phyloP scores from a whole-genome alignment of 2,797 vertebrate genomes.

The Thalassophryne amazonica region DNA sequence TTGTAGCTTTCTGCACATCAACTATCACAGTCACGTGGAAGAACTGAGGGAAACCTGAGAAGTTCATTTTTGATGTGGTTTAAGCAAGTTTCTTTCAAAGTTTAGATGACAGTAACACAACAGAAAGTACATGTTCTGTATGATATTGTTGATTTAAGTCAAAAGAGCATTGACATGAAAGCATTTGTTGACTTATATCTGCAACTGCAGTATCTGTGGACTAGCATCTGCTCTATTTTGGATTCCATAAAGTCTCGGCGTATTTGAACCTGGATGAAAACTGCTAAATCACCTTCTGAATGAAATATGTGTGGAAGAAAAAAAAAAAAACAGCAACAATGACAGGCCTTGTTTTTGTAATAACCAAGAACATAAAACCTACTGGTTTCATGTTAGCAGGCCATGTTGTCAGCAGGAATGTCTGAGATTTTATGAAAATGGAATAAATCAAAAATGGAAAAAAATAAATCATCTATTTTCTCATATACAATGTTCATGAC shows the following conservation, averaged over 20 bases:
- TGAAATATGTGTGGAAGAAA: constrained; percentile 18
- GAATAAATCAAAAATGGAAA: too few relatives aligned
- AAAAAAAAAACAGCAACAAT: constrained; percentile 43
- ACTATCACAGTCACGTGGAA: background rate
- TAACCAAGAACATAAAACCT: constrained; percentile 32
- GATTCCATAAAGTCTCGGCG: background rate
- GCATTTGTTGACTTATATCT: background rate
- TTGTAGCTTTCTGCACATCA: background rate
- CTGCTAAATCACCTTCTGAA: constrained; percentile 56
- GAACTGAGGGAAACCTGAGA: background rate
- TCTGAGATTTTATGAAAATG: background rate
- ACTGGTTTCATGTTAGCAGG: background rate
- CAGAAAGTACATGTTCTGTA: background rate
- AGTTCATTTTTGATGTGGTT: too few relatives aligned
- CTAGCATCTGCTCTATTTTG: background rate
- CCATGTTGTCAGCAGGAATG: background rate
- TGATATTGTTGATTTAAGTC: background rate
- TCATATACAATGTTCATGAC: too few relatives aligned
- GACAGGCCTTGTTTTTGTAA: constrained; percentile 52
- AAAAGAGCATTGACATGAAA: background rate
- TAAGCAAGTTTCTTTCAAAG: background rate
- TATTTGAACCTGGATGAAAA: constrained; percentile 43
- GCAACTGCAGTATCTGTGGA: background rate
- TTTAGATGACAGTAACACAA: background rate
- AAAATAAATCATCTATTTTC: too few relatives aligned